A percentile compares a stretch with the other conserved stretches of the same genome.
Evolutionary conservation across 2,888 invertebrate species (phyloP).

Genomic region (Bombylius discolor): DNA sequence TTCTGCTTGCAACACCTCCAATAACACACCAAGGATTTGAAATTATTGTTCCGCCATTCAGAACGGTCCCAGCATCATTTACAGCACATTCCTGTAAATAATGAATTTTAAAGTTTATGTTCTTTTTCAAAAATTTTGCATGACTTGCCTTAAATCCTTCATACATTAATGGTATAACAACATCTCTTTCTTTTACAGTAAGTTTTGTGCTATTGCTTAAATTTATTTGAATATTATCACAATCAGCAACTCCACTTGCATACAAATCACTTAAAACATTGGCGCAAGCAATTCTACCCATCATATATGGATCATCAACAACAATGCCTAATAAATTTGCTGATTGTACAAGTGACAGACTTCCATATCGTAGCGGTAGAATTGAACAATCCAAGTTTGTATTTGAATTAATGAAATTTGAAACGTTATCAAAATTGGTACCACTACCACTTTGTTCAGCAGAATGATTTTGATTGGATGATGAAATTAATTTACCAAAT

Average conservation of each 20-base stretch:
- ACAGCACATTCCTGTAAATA: slow-evolving; percentile 49
- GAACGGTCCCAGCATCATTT: slow-evolving; percentile 60
- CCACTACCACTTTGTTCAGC: no score
- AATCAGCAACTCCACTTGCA: slow-evolving; percentile 80
- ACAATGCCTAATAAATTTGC: slow-evolving; percentile 77
- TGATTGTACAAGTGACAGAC: slow-evolving; percentile 68
- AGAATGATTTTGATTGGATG: slow-evolving; percentile 47
- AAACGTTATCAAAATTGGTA: no score
- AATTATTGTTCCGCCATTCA: slow-evolving; percentile 72
- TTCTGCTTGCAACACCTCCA: slow-evolving; percentile 69
- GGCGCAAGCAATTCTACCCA: slow-evolving; percentile 81
- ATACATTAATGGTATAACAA: slow-evolving; percentile 72
- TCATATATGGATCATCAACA: slow-evolving; percentile 75
- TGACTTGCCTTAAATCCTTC: slow-evolving; percentile 53
- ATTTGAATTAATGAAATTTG: no score
- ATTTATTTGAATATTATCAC: slow-evolving; percentile 81
- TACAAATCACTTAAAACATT: slow-evolving; percentile 80
- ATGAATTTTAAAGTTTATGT: neutral
- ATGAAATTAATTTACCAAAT: slow-evolving; percentile 55
- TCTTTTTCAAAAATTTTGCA: neutral
- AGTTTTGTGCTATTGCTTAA: slow-evolving; percentile 74
- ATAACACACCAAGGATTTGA: slow-evolving; percentile 77
- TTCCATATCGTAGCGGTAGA: slow-evolving; percentile 64
- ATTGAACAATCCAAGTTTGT: slow-evolving; percentile 62
- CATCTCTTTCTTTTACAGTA: slow-evolving; percentile 72